Conservation (phyloP, 2,797 vertebrate species). For the Myotis planiceps region DNA sequence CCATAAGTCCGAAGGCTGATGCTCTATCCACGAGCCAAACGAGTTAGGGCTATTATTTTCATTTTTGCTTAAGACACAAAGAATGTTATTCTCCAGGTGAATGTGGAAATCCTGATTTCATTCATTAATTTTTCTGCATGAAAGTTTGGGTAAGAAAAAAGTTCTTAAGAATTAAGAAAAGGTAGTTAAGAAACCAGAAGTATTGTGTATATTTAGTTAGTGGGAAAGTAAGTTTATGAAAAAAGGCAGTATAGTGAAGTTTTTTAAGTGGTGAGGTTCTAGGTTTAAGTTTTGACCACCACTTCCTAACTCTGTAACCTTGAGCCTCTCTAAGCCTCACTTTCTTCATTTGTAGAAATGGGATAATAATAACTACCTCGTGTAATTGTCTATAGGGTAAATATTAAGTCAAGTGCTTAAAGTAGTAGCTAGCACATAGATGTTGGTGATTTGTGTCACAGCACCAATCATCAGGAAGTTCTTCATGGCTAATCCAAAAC, state of each 20-base stretch:
- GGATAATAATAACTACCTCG: background rate
- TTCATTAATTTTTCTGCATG: conserved; percentile 17
- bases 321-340: background rate
- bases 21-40: too few species aligned
- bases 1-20: too few species aligned
- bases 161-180: conserved; percentile 11
- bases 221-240: background rate
- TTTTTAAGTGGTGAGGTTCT: background rate
- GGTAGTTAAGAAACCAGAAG: background rate
- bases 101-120: background rate
- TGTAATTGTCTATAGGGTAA: background rate
- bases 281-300: background rate
- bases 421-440: background rate
- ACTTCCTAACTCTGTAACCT: background rate
- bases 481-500: background rate
- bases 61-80: conserved; percentile 7
- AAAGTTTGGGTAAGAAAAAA: background rate
- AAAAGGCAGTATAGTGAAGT: background rate
- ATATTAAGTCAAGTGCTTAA: background rate
- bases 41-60: background rate
- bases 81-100: background rate
- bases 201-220: background rate
- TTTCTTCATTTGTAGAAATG: conserved; percentile 30
- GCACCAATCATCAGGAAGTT: background rate
- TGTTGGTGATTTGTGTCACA: background rate